Conservation (phyloP, 2,888 invertebrate species). For the Diarsia mendica region DNA sequence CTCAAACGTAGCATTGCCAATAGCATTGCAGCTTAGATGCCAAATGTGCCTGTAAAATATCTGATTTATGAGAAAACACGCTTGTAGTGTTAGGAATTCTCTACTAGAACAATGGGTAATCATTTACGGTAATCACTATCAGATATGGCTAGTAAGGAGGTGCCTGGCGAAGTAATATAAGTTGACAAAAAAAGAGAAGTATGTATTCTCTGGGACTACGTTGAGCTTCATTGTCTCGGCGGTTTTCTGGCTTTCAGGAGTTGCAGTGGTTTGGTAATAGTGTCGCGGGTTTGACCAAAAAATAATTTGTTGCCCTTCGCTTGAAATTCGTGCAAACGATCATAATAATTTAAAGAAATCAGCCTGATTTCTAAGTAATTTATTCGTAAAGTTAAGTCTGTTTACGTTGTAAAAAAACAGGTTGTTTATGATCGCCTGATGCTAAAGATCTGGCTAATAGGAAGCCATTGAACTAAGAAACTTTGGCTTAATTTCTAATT, state of each 20-base stretch:
- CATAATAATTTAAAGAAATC: neutral
- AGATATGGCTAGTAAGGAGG: neutral
- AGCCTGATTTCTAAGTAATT: neutral
- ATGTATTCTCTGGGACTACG: too few relatives aligned
- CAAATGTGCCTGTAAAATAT: constrained; percentile 30
- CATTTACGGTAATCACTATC: neutral
- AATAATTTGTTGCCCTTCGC: too few relatives aligned
- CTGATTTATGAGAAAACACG: constrained; percentile 35
- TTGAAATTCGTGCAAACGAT: neutral
- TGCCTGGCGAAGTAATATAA: neutral
- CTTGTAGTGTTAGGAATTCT: neutral
- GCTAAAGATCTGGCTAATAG: neutral
- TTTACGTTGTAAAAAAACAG: neutral
- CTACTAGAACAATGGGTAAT: neutral
- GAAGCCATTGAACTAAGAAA: too few relatives aligned
- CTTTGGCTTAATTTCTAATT: too few relatives aligned
- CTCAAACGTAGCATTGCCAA: constrained; percentile 40
- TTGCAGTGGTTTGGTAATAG: too few relatives aligned
- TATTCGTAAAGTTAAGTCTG: neutral
- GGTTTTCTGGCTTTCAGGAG: too few relatives aligned
- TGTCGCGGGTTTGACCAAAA: too few relatives aligned
- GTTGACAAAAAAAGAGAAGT: too few relatives aligned
- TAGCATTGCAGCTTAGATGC: constrained; percentile 43
- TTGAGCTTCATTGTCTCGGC: too few relatives aligned
- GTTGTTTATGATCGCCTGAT: neutral